Evolutionary conservation across 2,113 vertebrate genomes (phyloP).

Genomic region (Bufo bufo): DNA sequence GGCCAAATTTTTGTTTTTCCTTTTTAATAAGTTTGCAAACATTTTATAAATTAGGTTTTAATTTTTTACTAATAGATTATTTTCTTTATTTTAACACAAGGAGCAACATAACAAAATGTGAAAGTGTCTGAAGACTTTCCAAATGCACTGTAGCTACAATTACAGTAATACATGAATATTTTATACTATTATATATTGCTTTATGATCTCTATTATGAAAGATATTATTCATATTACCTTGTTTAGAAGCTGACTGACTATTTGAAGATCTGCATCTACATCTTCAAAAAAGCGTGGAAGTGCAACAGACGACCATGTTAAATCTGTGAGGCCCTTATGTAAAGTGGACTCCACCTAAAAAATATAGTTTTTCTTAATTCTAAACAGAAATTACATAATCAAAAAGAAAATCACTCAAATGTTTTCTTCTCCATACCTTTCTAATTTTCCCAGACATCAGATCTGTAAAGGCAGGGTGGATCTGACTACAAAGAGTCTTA

Average conservation of each 20-base stretch:
- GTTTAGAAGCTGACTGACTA: neutral
- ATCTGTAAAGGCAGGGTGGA: neutral
- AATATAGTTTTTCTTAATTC: neutral
- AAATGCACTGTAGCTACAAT: too few relatives aligned
- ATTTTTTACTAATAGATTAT: too few relatives aligned
- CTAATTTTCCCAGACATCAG: neutral
- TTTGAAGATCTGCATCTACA: neutral
- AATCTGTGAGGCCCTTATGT: neutral
- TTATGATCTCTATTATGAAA: too few relatives aligned
- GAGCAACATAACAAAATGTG: too few relatives aligned
- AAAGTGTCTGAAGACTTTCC: too few relatives aligned
- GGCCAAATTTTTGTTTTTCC: too few relatives aligned
- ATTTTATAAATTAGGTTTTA: too few relatives aligned
- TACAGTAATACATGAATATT: too few relatives aligned
- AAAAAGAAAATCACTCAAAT: neutral
- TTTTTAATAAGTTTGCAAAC: too few relatives aligned
- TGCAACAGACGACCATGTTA: neutral
- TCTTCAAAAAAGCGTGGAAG: neutral
- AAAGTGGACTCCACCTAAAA: neutral
- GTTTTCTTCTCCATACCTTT: neutral
- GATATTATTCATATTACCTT: neutral
- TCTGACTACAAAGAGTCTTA: neutral
- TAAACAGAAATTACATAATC: neutral
- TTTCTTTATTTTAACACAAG: too few relatives aligned
- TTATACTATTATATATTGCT: too few relatives aligned